Evolutionary conservation across 2,888 invertebrate genomes (phyloP).

Genomic region (Agrochola circellaris): DNA sequence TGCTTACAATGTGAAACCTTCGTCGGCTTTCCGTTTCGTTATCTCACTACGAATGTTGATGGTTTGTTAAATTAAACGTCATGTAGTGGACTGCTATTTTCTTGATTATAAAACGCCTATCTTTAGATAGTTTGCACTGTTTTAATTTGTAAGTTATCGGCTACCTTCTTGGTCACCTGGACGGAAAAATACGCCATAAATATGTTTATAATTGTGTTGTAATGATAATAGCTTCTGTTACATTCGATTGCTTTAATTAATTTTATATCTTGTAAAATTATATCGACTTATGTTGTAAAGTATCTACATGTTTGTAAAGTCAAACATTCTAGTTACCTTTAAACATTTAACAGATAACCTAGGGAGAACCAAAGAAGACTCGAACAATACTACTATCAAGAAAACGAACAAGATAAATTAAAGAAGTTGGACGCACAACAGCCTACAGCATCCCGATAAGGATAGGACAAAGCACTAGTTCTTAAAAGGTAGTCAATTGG

Average conservation of each 20-base stretch:
- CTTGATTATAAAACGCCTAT: conserved; percentile 83
- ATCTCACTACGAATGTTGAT: conserved; percentile 83
- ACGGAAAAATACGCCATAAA: conserved; percentile 13
- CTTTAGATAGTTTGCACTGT: conserved; percentile 73
- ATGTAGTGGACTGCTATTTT: conserved; percentile 78
- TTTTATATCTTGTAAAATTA: background rate
- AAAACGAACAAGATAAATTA: conserved; percentile 60
- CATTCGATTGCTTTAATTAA: conserved; percentile 17
- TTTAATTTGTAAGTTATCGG: conserved; percentile 65
- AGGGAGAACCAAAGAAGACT: conserved; percentile 38
- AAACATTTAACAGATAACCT: conserved; percentile 28
- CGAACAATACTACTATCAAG: conserved; percentile 57
- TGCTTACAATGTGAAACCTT: conserved; percentile 82
- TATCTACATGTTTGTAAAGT: background rate
- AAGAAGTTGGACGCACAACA: conserved; percentile 64
- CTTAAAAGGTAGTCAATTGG: conserved; percentile 86
- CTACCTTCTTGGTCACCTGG: conserved; percentile 22
- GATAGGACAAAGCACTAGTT: conserved; percentile 73
- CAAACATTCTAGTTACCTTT: conserved; percentile 2
- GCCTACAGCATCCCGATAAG: conserved; percentile 74
- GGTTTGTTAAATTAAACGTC: conserved; percentile 89
- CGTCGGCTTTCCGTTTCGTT: conserved; percentile 82
- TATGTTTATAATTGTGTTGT: conserved; percentile 20
- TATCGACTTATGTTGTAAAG: background rate
- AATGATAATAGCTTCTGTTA: conserved; percentile 18